Evolutionary conservation across 2,113 vertebrate species (phyloP).

Genomic region (Lampris megalopsis): DNA sequence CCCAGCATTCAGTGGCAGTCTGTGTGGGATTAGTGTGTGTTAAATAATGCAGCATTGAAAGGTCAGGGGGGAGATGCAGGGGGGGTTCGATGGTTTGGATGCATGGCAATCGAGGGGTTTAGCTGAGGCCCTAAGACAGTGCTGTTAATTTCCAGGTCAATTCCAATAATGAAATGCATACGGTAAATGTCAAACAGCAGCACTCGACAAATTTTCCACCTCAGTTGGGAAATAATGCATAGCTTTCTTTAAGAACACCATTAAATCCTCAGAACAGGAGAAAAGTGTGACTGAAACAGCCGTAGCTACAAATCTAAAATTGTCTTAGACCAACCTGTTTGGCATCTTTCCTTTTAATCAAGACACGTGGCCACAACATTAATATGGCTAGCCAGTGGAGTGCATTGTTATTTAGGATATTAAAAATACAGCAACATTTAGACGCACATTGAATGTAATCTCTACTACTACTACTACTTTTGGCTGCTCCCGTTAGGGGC

Average conservation of each 20-base stretch:
- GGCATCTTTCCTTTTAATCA: conserved; percentile 17
- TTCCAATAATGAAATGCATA: conserved; percentile 87
- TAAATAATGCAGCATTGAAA: conserved; percentile 86
- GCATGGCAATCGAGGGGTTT: conserved; percentile 51
- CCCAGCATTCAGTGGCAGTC: conserved; percentile 72
- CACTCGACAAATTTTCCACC: conserved; percentile 77
- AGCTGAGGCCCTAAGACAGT: conserved; percentile 57
- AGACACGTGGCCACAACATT: conserved; percentile 5
- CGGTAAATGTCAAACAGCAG: conserved; percentile 85
- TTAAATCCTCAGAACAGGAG: conserved; percentile 58
- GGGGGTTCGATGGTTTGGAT: conserved; percentile 74
- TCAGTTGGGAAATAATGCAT: conserved; percentile 84
- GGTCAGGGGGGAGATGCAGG: conserved; percentile 78
- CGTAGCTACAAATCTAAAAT: conserved; percentile 36
- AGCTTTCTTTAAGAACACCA: conserved; percentile 75
- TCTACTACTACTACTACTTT: too few species aligned
- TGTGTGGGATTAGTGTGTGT: conserved; percentile 83
- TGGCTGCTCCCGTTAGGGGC: too few species aligned
- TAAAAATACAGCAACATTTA: too few species aligned
- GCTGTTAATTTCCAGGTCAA: conserved; percentile 85
- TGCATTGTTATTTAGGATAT: too few species aligned
- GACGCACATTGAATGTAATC: too few species aligned
- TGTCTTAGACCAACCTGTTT: conserved; percentile 6
- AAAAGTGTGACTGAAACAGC: conserved; percentile 51
- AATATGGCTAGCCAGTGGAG: neutral